These are phyloP conservation scores for Phyllotreta striolata DNA, from an alignment of 2,888 invertebrate genomes.

Conservation along the genomic window DNA sequence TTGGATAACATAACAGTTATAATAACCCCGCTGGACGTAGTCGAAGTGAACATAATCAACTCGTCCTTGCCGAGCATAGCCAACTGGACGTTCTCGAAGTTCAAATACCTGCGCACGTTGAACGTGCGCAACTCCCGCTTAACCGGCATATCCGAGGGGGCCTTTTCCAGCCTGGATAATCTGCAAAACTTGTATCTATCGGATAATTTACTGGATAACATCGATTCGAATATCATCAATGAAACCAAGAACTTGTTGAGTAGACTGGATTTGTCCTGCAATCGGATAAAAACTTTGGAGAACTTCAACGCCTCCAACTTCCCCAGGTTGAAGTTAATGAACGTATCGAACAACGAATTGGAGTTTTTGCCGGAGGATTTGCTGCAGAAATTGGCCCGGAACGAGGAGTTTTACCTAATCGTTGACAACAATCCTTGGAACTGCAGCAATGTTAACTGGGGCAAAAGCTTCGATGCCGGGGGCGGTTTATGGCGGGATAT, in stretches of 20 bases:
- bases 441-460: conserved; percentile 25
- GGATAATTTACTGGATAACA: conserved; percentile 34
- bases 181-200: conserved; percentile 36
- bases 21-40: conserved; percentile 33
- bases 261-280: conserved; percentile 41
- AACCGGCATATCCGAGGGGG: conserved; percentile 31
- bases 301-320: conserved; percentile 42
- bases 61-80: conserved; percentile 33
- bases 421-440: conserved; percentile 46
- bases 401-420: conserved; percentile 42
- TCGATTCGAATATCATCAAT: conserved; percentile 34
- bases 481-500: too few species aligned
- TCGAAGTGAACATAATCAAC: conserved; percentile 35
- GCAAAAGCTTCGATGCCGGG: background rate
- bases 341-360: conserved; percentile 44
- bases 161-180: conserved; percentile 29
- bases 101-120: conserved; percentile 36
- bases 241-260: conserved; percentile 26
- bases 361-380: conserved; percentile 39
- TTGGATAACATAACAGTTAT: conserved; percentile 26
- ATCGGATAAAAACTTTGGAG: conserved; percentile 40
- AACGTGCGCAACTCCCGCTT: conserved; percentile 33
- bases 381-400: conserved; percentile 35
- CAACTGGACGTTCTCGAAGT: conserved; percentile 34
- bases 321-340: conserved; percentile 39